phyloP scores from a whole-genome alignment of 2,888 invertebrate genomes.

The Heliconius hortense region DNA sequence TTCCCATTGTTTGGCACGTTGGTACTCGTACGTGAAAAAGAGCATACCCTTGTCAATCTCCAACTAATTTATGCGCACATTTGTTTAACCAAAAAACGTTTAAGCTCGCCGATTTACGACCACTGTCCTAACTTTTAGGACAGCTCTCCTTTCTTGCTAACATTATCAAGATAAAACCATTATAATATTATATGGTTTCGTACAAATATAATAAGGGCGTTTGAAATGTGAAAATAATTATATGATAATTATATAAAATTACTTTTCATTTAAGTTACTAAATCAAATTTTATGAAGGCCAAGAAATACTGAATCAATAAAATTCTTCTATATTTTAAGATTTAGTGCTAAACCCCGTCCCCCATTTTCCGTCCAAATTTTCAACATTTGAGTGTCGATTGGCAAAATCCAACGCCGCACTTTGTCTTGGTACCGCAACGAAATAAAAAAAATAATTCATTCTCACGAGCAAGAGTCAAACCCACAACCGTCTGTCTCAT shows the following conservation, averaged over 20 bases:
- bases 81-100: constrained; percentile 77
- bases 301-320: too few species aligned
- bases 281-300: too few species aligned
- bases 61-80: constrained; percentile 74
- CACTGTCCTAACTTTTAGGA: constrained; percentile 66
- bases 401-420: too few species aligned
- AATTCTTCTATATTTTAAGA: too few species aligned
- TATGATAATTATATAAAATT: not conserved
- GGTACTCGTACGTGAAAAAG: constrained; percentile 32
- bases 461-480: too few species aligned
- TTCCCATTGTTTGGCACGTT: not conserved
- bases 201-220: not conserved
- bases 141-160: constrained; percentile 57
- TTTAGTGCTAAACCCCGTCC: too few species aligned
- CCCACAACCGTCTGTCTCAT: too few species aligned
- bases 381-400: too few species aligned
- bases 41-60: constrained; percentile 72
- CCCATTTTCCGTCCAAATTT: too few species aligned
- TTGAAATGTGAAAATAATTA: not conserved
- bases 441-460: too few species aligned
- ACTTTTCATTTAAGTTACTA: too few species aligned
- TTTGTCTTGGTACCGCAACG: too few species aligned
- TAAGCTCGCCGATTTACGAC: constrained; percentile 68
- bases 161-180: constrained; percentile 30
- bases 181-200: not conserved